Evolutionary conservation across 1,140 invertebrate genomes (phyloP).

Genomic region (Zelostemma sp.): DNA sequence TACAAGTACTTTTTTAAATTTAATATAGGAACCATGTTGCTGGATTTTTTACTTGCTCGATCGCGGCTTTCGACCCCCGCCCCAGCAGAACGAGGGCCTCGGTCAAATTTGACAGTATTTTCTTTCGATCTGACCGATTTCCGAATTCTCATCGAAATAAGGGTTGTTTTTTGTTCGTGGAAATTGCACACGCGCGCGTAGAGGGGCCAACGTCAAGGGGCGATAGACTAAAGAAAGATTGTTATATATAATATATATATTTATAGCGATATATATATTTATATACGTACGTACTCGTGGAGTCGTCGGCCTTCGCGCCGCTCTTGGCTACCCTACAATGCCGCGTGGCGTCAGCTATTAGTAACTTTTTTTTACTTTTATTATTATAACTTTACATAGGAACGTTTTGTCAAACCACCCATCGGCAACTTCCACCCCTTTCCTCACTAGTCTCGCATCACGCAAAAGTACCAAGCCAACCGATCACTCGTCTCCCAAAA

Average conservation of each 20-base stretch:
- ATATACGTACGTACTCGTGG: slow-evolving; percentile 61
- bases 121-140: slow-evolving; percentile 5
- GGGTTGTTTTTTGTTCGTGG: slow-evolving; percentile 10
- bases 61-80: slow-evolving; percentile 28
- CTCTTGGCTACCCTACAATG: slow-evolving; percentile 46
- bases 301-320: slow-evolving; percentile 46
- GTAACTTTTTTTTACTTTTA: slow-evolving; percentile 59
- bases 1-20: slow-evolving; percentile 65
- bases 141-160: slow-evolving; percentile 11
- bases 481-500: neutral
- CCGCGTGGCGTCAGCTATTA: slow-evolving; percentile 51
- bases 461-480: neutral
- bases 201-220: slow-evolving; percentile 31
- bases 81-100: slow-evolving; percentile 48
- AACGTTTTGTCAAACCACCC: slow-evolving; percentile 68
- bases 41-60: slow-evolving; percentile 60
- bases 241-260: slow-evolving; percentile 41
- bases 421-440: slow-evolving; percentile 34
- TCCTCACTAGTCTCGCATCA: slow-evolving; percentile 22
- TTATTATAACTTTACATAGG: slow-evolving; percentile 71
- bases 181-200: slow-evolving; percentile 24
- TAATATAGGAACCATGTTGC: slow-evolving; percentile 69
- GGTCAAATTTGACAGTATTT: slow-evolving; percentile 10
- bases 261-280: slow-evolving; percentile 50
- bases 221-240: slow-evolving; percentile 34